Evolutionary conservation across 2,113 vertebrate genomes (phyloP), one percentile per base, ranked within the genome.

Genomic region (Zosterops hypoxanthus): DNA sequence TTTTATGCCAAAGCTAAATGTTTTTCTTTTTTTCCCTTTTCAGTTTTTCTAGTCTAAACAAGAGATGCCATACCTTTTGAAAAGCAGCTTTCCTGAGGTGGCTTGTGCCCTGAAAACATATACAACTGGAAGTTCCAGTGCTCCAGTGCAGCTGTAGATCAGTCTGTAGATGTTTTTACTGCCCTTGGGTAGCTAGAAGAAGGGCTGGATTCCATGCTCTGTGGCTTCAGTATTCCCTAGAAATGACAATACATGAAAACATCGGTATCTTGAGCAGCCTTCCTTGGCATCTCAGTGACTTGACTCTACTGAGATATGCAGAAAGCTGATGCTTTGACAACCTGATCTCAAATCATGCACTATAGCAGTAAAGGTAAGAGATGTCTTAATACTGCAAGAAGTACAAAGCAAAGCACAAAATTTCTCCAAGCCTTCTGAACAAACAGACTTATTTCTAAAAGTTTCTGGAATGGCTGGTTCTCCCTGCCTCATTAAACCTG

Each of bases 31-130:
- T 56, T 55, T 8, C 5, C 4, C 39, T 66, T 91, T 79, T 65
- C 78, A 73, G 2, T 60, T 88, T 60, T 81, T 61, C 73, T 34
- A 55, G 10, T 84, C 49, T 66, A 65, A 91, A 81, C 24, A 68
- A 88, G 79, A 92, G 60, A 78, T 80, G 28, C 70, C 66, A 63
- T 91, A 92, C 52, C 86, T 96, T 93, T 86, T 50, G 50, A 88
- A 88, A 93, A 88, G 82, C 44, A 90, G 73, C 31, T 77, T 91
- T 91, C 53, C n/a, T 49, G 39, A 31, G 14, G 44, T 78, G 79
- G 41, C 63, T 65, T 53, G n/a, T 89, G 77, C 47, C 50, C 59
- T 73, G 80, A 73, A 92, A 89, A 82, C 44, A 47, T 23, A 44
- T 7, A 25, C 49, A 79, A 46, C 69, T 90, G 85, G 69, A 88